Conservation (phyloP, 2,888 invertebrate species). For the Noctua pronuba region DNA sequence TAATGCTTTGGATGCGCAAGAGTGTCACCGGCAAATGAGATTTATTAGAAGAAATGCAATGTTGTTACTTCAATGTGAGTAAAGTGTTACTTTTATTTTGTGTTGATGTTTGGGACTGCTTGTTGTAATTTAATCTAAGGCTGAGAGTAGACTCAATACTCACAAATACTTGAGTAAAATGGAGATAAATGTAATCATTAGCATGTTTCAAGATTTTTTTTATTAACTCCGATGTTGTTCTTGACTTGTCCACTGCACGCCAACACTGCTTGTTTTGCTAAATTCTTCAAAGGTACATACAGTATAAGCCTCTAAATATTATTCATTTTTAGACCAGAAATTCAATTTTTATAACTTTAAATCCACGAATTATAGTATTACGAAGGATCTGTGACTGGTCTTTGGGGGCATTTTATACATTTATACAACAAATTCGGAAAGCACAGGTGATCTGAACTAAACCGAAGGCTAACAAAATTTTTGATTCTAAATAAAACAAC, state of each 20-base stretch:
- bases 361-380: not conserved
- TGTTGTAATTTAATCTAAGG: not conserved
- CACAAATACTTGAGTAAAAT: not conserved
- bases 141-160: not conserved
- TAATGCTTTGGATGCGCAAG: slow-evolving; percentile 49
- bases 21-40: slow-evolving; percentile 52
- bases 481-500: not conserved
- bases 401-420: not conserved
- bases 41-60: slow-evolving; percentile 45
- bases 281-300: too few species aligned
- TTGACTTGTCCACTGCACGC: too few species aligned
- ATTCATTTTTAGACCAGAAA: not conserved
- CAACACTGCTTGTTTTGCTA: too few species aligned
- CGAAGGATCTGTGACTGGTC: not conserved
- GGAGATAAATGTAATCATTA: not conserved
- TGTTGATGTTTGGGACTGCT: not conserved
- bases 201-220: not conserved
- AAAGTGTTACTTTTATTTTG: not conserved
- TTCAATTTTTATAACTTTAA: not conserved
- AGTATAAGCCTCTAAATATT: too few species aligned
- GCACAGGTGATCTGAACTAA: not conserved
- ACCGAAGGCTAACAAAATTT: not conserved
- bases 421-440: not conserved
- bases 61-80: slow-evolving; percentile 59
- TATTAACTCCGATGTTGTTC: not conserved